phyloP scores from a whole-genome alignment of 2,888 invertebrate species.

The Dusona sp. region DNA sequence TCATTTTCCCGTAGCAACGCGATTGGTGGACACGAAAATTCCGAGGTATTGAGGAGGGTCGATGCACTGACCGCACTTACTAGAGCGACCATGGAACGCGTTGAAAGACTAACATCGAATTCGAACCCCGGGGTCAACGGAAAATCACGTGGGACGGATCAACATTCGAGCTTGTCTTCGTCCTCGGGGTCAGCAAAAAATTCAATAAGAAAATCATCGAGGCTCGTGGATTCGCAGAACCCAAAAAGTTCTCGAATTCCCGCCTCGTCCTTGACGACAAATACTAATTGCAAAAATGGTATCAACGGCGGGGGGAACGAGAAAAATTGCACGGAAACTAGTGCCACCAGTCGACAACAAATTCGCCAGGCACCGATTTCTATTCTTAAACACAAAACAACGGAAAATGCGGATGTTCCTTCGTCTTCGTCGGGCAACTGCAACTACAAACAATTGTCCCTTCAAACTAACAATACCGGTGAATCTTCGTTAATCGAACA shows the following conservation, averaged over 20 bases:
- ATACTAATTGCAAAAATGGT: conserved; percentile 66
- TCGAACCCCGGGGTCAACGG: conserved; percentile 68
- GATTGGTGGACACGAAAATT: conserved; percentile 73
- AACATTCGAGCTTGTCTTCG: conserved; percentile 27
- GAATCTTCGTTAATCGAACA: conserved; percentile 88
- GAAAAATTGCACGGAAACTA: conserved; percentile 68
- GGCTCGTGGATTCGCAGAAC: conserved; percentile 28
- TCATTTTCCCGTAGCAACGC: conserved; percentile 59
- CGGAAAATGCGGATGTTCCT: conserved; percentile 81
- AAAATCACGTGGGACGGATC: conserved; percentile 60
- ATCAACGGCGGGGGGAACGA: conserved; percentile 69
- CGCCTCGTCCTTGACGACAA: conserved; percentile 22
- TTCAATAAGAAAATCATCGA: conserved; percentile 54
- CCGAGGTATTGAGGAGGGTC: conserved; percentile 86
- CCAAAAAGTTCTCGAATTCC: conserved; percentile 30
- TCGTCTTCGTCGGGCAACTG: conserved; percentile 77
- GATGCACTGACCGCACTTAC: conserved; percentile 89
- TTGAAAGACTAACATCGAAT: conserved; percentile 86
- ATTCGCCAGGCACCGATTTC: conserved; percentile 85
- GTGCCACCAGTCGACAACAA: conserved; percentile 51
- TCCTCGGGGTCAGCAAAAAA: conserved; percentile 57
- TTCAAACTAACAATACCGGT: background rate
- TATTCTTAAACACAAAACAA: conserved; percentile 87
- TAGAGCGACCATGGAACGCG: conserved; percentile 89
- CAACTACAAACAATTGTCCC: conserved; percentile 83